These are phyloP conservation scores for Sacculina carcini DNA, from an alignment of 2,888 invertebrate genomes.

Conservation along the genomic window DNA sequence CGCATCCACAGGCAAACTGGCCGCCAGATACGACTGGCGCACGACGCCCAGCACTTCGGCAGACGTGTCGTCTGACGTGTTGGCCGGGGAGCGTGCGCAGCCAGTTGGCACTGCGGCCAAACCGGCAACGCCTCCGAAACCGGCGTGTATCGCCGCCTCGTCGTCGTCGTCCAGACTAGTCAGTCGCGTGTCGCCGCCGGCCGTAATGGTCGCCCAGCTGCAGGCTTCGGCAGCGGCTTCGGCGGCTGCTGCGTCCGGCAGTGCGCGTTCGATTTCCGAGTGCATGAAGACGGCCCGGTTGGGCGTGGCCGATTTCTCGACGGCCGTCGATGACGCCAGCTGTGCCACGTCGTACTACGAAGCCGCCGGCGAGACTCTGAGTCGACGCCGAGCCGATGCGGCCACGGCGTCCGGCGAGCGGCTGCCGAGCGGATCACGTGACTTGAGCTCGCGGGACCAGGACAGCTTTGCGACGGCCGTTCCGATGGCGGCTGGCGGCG, in stretches of 20 bases:
- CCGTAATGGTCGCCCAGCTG: no score
- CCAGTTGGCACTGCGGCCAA: no score
- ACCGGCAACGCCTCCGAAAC: no score
- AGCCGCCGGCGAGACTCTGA: conserved; percentile 7
- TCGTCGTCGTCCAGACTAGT: neutral
- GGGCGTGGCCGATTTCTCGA: neutral
- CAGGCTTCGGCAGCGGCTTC: neutral
- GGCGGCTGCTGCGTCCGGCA: neutral
- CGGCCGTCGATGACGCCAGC: conserved; percentile 1
- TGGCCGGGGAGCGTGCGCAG: neutral
- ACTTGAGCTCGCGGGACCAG: conserved; percentile 7
- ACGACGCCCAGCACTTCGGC: neutral
- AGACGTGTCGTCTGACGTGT: neutral
- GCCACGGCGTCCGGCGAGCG: conserved; percentile 2
- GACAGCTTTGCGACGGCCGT: conserved; percentile 1
- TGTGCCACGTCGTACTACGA: conserved; percentile 10
- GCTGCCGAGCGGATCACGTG: neutral
- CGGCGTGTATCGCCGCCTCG: neutral
- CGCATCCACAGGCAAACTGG: neutral
- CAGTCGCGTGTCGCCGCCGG: no score
- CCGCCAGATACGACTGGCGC: neutral
- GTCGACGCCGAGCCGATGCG: conserved; percentile 1
- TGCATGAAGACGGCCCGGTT: neutral
- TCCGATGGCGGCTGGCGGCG: neutral
- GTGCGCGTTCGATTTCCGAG: neutral